These are phyloP conservation scores for Pipistrellus kuhlii DNA, from an alignment of 2,797 vertebrate species.

Conservation along the genomic window DNA sequence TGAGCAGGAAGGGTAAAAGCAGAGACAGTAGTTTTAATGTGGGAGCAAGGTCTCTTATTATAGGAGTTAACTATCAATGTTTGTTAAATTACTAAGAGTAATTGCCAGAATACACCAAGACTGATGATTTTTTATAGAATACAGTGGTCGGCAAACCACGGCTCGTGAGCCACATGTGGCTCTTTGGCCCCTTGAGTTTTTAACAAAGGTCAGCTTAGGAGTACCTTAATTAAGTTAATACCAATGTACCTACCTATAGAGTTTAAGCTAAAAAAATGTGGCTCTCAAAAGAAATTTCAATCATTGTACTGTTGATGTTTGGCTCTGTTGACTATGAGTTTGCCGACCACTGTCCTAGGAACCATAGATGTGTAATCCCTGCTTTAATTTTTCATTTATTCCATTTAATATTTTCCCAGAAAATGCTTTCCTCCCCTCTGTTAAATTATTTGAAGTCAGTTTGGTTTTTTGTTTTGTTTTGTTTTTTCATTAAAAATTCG, in stretches of 20 bases:
- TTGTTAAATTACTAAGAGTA: constrained; percentile 2
- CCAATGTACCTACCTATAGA: too few relatives aligned
- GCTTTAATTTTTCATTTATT: background rate
- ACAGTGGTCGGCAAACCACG: too few relatives aligned
- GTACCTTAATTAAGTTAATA: too few relatives aligned
- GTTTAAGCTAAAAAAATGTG: too few relatives aligned
- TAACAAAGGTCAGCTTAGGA: too few relatives aligned
- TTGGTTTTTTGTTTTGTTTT: background rate
- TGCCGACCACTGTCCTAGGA: background rate
- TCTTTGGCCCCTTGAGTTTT: too few relatives aligned
- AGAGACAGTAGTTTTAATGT: background rate
- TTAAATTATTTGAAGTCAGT: background rate
- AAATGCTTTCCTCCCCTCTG: background rate
- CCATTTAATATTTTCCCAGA: background rate
- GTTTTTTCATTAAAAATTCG: background rate
- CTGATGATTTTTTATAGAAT: background rate
- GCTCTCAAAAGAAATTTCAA: too few relatives aligned
- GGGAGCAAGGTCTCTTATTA: background rate
- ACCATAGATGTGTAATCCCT: background rate
- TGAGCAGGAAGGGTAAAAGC: background rate
- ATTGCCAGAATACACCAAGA: background rate
- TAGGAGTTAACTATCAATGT: background rate
- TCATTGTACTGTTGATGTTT: too few relatives aligned
- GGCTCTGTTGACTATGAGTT: too few relatives aligned
- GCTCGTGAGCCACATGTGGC: too few relatives aligned